These are phyloP conservation scores for Acanthurus lineatus DNA, from an alignment of 2,797 vertebrate species.

Conservation along the genomic window DNA sequence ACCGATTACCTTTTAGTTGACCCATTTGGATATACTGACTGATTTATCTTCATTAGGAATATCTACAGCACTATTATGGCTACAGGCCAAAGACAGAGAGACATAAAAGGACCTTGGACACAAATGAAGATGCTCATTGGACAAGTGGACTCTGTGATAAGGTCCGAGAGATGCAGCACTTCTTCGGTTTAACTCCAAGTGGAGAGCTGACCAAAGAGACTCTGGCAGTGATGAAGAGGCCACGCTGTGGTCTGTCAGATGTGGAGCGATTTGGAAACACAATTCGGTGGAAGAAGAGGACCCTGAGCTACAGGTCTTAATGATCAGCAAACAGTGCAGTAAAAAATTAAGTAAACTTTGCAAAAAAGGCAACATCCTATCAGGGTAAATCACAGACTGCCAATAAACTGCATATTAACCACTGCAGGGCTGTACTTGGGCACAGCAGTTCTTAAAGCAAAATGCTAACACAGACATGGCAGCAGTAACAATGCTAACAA, in stretches of 20 bases:
- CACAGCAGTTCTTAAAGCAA: not conserved
- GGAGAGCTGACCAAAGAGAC: conserved; percentile 74
- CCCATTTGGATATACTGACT: not conserved
- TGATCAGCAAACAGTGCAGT: not conserved
- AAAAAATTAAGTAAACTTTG: not conserved
- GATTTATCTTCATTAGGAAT: conserved; percentile 60
- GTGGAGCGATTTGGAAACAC: conserved; percentile 63
- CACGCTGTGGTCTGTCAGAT: conserved; percentile 80
- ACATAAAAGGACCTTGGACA: conserved; percentile 40
- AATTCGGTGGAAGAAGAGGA: conserved; percentile 68
- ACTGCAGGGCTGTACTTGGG: not conserved
- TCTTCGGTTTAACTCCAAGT: conserved; percentile 72
- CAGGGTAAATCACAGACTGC: not conserved
- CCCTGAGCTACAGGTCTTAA: conserved; percentile 77
- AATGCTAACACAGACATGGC: not conserved
- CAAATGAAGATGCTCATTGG: not conserved
- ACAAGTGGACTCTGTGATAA: conserved; percentile 44
- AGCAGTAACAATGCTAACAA: not conserved
- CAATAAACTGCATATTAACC: not conserved
- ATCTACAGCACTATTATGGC: conserved; percentile 74
- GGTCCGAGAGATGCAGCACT: conserved; percentile 72
- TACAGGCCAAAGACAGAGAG: conserved; percentile 50
- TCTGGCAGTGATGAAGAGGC: conserved; percentile 73
- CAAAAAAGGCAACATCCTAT: too few species aligned
- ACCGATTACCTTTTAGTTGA: not conserved